phyloP scores from a whole-genome alignment of 2,888 invertebrate genomes.

The Platycheirus rosarum region DNA sequence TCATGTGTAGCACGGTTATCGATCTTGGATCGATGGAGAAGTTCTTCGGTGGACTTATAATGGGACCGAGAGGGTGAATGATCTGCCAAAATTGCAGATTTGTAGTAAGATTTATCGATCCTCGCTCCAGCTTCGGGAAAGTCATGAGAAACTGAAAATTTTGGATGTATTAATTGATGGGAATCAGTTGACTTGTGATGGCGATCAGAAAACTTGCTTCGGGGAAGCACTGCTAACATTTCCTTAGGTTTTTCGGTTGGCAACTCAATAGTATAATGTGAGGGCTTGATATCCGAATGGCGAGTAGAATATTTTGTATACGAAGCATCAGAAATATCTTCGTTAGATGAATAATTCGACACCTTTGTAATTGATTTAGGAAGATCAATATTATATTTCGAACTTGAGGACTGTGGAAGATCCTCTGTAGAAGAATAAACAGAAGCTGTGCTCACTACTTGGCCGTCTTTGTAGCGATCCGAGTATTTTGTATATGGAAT shows the following conservation, averaged over 20 bases:
- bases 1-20: slow-evolving; percentile 26
- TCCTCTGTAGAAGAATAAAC: slow-evolving; percentile 57
- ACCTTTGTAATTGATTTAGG: slow-evolving; percentile 17
- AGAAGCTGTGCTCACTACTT: slow-evolving; percentile 12
- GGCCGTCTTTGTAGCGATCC: slow-evolving; percentile 53
- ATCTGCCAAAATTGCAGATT: slow-evolving; percentile 32
- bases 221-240: slow-evolving; percentile 33
- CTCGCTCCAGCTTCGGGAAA: background rate
- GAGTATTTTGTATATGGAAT: slow-evolving; percentile 61
- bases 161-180: slow-evolving; percentile 7
- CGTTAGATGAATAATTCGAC: slow-evolving; percentile 42
- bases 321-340: slow-evolving; percentile 39
- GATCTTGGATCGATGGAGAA: slow-evolving; percentile 23
- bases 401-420: slow-evolving; percentile 27
- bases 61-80: slow-evolving; percentile 28
- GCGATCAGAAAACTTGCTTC: slow-evolving; percentile 63
- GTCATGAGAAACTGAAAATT: slow-evolving; percentile 22
- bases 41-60: slow-evolving; percentile 43
- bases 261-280: slow-evolving; percentile 6
- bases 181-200: background rate
- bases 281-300: slow-evolving; percentile 21
- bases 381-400: slow-evolving; percentile 37
- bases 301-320: slow-evolving; percentile 51
- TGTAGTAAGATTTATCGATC: slow-evolving; percentile 32
- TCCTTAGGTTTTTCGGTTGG: slow-evolving; percentile 31